phyloP scores from a whole-genome alignment of 2,888 invertebrate genomes.

The Thumatha senex region DNA sequence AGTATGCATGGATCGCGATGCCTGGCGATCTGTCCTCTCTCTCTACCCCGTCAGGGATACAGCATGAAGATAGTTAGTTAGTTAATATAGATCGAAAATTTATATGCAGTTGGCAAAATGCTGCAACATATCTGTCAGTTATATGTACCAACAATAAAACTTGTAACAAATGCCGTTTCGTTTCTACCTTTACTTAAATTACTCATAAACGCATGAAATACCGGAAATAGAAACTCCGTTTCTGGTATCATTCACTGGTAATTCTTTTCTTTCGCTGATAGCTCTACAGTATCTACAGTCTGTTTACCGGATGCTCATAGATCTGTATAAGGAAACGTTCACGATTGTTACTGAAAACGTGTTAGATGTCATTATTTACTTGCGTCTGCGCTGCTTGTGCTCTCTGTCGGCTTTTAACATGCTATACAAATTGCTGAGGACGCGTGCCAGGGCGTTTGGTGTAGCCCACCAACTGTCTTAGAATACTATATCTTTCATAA shows the following conservation, averaged over 20 bases:
- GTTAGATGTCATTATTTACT: constrained; percentile 71
- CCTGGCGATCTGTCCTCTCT: too few relatives aligned
- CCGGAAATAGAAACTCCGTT: background rate
- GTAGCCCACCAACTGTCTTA: constrained; percentile 8
- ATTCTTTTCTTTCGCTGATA: constrained; percentile 17
- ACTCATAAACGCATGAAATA: too few relatives aligned
- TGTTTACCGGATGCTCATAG: constrained; percentile 68
- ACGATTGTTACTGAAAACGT: constrained; percentile 66
- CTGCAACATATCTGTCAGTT: background rate
- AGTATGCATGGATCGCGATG: too few relatives aligned
- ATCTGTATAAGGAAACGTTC: constrained; percentile 66
- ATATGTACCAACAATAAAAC: background rate
- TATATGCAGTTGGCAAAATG: background rate
- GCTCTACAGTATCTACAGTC: constrained; percentile 1
- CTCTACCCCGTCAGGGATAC: too few relatives aligned
- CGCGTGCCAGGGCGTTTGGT: constrained; percentile 17
- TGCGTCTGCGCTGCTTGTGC: constrained; percentile 29
- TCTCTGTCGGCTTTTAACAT: constrained; percentile 30
- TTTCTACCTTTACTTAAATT: background rate
- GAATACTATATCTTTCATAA: background rate
- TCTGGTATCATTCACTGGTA: constrained; percentile 24
- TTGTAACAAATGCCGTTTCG: background rate
- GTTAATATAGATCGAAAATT: too few relatives aligned
- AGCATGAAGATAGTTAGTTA: too few relatives aligned
- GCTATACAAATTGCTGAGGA: constrained; percentile 34